Evolutionary conservation across 2,888 invertebrate species (phyloP).

Genomic region (Tanypteryx hageni): DNA sequence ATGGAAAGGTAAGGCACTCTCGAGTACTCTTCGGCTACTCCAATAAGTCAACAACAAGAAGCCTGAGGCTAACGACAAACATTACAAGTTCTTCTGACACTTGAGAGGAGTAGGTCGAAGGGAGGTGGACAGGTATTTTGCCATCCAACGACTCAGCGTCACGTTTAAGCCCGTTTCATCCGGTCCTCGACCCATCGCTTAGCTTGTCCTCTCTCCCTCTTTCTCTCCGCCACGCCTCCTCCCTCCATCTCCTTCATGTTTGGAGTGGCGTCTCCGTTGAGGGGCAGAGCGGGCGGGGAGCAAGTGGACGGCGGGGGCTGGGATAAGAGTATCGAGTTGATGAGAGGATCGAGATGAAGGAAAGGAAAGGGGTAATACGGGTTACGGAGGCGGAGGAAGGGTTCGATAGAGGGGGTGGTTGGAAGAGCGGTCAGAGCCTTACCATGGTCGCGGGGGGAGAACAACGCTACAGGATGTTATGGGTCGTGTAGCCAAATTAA

Average conservation of each 20-base stretch:
- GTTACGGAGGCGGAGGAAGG: neutral
- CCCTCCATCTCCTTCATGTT: neutral
- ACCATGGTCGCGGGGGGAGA: too few species aligned
- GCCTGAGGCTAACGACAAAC: neutral
- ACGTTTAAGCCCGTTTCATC: neutral
- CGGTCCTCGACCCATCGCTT: neutral
- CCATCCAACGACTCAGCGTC: neutral
- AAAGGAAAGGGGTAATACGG: neutral
- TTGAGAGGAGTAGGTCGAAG: neutral
- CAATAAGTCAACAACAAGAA: neutral
- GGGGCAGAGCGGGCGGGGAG: neutral
- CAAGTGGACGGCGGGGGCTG: neutral
- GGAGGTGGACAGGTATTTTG: neutral
- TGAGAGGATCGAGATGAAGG: neutral
- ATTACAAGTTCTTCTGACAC: slow-evolving; percentile 7
- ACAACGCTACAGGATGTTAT: too few species aligned
- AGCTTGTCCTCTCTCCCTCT: neutral
- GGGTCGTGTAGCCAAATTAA: too few species aligned
- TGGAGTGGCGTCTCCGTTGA: neutral
- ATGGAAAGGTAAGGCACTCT: neutral
- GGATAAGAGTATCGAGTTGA: neutral
- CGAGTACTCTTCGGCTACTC: neutral
- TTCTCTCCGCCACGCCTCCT: neutral
- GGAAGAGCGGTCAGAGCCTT: too few species aligned
- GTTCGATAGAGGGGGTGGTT: too few species aligned